These are phyloP conservation scores for Agrochola circellaris DNA, from an alignment of 2,888 invertebrate genomes.

Conservation along the genomic window DNA sequence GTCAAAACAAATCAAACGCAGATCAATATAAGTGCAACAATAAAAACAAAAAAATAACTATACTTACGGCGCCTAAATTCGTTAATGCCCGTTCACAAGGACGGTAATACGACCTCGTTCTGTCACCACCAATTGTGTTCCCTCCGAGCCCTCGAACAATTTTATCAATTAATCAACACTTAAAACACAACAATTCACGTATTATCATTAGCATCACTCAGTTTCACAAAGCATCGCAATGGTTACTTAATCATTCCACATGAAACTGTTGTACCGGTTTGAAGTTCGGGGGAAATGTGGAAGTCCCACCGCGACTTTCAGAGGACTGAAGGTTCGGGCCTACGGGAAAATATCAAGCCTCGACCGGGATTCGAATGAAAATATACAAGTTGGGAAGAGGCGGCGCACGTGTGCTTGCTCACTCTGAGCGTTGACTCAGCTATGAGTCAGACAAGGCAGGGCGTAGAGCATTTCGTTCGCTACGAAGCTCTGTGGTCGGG, in stretches of 20 bases:
- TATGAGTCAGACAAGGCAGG: slow-evolving; percentile 80
- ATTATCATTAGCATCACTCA: slow-evolving; percentile 57
- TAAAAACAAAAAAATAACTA: slow-evolving; percentile 43
- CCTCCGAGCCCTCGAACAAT: slow-evolving; percentile 30
- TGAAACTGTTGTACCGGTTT: slow-evolving; percentile 74
- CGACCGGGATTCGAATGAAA: slow-evolving; percentile 85
- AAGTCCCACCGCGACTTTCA: slow-evolving; percentile 75
- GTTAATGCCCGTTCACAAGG: slow-evolving; percentile 52
- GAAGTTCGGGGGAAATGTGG: slow-evolving; percentile 60
- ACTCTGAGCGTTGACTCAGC: slow-evolving; percentile 75
- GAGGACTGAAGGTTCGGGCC: slow-evolving; percentile 86
- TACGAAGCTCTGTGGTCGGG: slow-evolving; percentile 59
- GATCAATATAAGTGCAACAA: slow-evolving; percentile 73
- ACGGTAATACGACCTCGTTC: slow-evolving; percentile 43
- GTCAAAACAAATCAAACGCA: slow-evolving; percentile 79
- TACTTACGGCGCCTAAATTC: slow-evolving; percentile 66
- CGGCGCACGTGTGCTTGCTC: slow-evolving; percentile 71
- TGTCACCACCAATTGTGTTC: slow-evolving; percentile 55
- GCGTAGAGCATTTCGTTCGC: slow-evolving; percentile 60
- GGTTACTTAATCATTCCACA: slow-evolving; percentile 87
- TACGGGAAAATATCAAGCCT: slow-evolving; percentile 88
- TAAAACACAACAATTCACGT: slow-evolving; percentile 59
- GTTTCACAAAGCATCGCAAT: slow-evolving; percentile 65
- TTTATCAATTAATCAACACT: slow-evolving; percentile 61
- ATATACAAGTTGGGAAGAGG: slow-evolving; percentile 71